Evolutionary conservation across 2,888 invertebrate genomes (phyloP), one percentile per base, ranked within the genome.

Genomic region (Cistogaster globosa): DNA sequence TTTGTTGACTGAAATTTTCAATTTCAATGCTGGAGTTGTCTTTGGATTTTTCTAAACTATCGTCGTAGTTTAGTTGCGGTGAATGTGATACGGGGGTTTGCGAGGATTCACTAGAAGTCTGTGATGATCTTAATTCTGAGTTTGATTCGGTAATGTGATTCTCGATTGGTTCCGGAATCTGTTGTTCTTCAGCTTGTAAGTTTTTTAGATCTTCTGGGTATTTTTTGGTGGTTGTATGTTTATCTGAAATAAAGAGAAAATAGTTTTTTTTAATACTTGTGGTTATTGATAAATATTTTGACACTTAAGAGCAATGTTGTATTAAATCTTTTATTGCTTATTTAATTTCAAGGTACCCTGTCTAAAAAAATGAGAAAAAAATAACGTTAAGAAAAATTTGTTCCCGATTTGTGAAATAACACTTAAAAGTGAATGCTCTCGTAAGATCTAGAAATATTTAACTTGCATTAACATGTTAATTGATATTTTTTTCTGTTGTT

Each of bases 1-100:
- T 90, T 89, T 91, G 88, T 82, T 89, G 90, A 72, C 90, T 90
- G 72, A 89, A 90, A 74, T 90, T 90, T 83, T 90, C 90, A 22
- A 92, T 89, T 86, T 92, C 91, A 78, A 91, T 89, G 36, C 88
- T 88, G 38, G 91, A 90, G 36, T 90, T 90, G 78, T 92, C 91
- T 83, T 91, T 92, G 14, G 90, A 89, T 78, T 89, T 87, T 74
- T 91, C 90, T 20, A 84, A 76, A 55, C 88, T 88, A 11, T 86
- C 87, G 68, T 86, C 86, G 65, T 69, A 83, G 9, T 75, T 83
- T 60, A 16, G 51, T 42, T 38, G 53, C 0, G 63, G 51, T 0
- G 74, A 60, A 77, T 68, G n/a, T 32, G 74, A 45, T 20, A n/a
- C n/a, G 0, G 36, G n/a, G 7, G 67, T 8, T 75, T 71, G 57